Base-by-base conservation (phyloP, 64 coral and sea anemone genomes). In the Acropora tenuis region DNA sequence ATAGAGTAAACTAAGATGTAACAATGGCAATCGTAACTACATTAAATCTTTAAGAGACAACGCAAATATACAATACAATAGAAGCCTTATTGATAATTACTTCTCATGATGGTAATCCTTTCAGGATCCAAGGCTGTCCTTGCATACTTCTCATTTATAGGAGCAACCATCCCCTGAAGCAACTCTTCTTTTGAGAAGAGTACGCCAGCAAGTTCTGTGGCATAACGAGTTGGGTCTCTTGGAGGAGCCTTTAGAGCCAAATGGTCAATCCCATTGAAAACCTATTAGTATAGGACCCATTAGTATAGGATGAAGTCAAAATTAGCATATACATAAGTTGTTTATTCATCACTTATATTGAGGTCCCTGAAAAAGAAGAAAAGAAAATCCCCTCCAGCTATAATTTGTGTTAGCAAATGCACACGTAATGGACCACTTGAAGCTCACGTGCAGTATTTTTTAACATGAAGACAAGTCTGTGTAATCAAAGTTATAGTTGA, bases 121-220 rank as follows among this genome's bases (percentile, higher is more conserved):
- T 74, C 72, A 74, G 72, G 72, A 43, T 74, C 41, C 72, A 74
- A 10, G 11, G 72, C 72, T 74, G 72, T 74, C 41, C 72, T 74
- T 44, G 41, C 41, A 74, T 8, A 74, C 41, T 74, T 74, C 72
- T 74, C 72, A 74, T 74, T 74, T 44, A 74, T 7, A 43, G 72
- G 72, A 43, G 72, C n/a, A 42, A 74, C 72, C 72, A 74, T 75
- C 73, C 73, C 73, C 12, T 43, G 30, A 75, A 75, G 73, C 73
- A 75, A 75, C 41, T 75, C 73, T 75, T 75, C 73, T 75, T 75
- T 75, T 42, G 41, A 75, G 73, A 75, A 75, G 30, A 75, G 73
- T 44, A 75, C 1, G 6, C 73, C 73, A 43, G 73, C 73, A 43
- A 75, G 41, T 44, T 43, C 2, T 42, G 73, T 75, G 2, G 41